Conservation (phyloP, 2,797 vertebrate genomes). For the Pipistrellus kuhlii region DNA sequence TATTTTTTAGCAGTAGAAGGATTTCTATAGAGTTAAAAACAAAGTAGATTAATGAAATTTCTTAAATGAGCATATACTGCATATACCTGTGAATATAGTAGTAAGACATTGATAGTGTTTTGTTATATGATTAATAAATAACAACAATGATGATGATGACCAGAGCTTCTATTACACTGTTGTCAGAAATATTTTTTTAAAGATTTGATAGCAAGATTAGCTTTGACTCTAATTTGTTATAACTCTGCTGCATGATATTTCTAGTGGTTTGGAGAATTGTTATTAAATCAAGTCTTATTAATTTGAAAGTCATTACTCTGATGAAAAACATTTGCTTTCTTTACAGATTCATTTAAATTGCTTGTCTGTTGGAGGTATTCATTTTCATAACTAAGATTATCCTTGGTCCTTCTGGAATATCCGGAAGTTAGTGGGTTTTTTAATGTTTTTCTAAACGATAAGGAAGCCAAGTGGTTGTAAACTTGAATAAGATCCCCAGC, state of each 20-base stretch:
- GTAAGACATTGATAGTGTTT: not conserved
- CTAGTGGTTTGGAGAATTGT: slow-evolving; percentile 55
- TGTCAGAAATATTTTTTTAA: slow-evolving; percentile 62
- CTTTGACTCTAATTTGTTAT: slow-evolving; percentile 55
- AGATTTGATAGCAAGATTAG: slow-evolving; percentile 64
- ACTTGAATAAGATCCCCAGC: not conserved
- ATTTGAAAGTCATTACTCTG: slow-evolving; percentile 59
- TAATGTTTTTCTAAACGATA: slow-evolving; percentile 27
- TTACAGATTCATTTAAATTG: slow-evolving; percentile 62
- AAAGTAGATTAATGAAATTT: slow-evolving; percentile 55
- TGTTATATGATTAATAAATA: slow-evolving; percentile 34
- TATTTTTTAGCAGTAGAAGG: slow-evolving; percentile 39
- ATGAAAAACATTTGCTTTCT: slow-evolving; percentile 42
- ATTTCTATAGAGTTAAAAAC: slow-evolving; percentile 58
- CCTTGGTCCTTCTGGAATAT: not conserved
- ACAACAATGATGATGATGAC: not conserved
- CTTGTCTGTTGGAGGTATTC: slow-evolving; percentile 32
- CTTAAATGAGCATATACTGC: slow-evolving; percentile 5
- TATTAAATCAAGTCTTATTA: slow-evolving; percentile 66
- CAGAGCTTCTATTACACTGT: not conserved
- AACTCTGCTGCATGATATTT: not conserved
- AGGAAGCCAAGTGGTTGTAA: slow-evolving; percentile 48
- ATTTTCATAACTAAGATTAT: slow-evolving; percentile 47
- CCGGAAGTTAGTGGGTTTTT: slow-evolving; percentile 13
- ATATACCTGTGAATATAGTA: slow-evolving; percentile 42